Evolutionary conservation across 2,113 vertebrate species (phyloP).

Genomic region (Motacilla tschutschensis): DNA sequence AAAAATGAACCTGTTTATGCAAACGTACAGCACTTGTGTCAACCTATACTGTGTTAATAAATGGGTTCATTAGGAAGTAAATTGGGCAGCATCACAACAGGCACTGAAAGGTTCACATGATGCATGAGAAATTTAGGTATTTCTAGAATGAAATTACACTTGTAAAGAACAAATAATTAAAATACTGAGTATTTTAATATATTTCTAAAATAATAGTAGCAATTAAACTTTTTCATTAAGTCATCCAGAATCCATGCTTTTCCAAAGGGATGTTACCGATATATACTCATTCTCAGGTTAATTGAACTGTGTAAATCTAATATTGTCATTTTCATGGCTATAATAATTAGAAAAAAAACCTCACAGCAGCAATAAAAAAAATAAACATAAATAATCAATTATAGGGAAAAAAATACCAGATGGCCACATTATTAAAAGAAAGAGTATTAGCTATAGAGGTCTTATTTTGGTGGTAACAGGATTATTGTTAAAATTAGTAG

Average conservation of each 20-base stretch:
- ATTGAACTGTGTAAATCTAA: neutral
- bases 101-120: neutral
- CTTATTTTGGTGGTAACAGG: neutral
- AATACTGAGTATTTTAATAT: neutral
- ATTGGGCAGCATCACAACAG: neutral
- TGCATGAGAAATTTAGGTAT: neutral
- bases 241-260: neutral
- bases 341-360: neutral
- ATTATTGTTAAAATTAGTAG: neutral
- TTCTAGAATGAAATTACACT: neutral
- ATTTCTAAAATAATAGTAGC: neutral
- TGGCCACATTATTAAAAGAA: neutral
- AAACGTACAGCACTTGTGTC: neutral
- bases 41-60: neutral
- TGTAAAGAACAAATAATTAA: neutral
- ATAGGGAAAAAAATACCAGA: neutral
- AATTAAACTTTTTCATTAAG: neutral
- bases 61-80: neutral
- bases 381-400: neutral
- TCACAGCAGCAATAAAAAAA: neutral
- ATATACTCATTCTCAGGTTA: neutral
- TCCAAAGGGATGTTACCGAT: neutral
- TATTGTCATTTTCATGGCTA: neutral
- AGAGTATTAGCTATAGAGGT: neutral
- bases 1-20: neutral